Conservation (phyloP, 2,888 invertebrate species). For the Pollenia amentaria region DNA sequence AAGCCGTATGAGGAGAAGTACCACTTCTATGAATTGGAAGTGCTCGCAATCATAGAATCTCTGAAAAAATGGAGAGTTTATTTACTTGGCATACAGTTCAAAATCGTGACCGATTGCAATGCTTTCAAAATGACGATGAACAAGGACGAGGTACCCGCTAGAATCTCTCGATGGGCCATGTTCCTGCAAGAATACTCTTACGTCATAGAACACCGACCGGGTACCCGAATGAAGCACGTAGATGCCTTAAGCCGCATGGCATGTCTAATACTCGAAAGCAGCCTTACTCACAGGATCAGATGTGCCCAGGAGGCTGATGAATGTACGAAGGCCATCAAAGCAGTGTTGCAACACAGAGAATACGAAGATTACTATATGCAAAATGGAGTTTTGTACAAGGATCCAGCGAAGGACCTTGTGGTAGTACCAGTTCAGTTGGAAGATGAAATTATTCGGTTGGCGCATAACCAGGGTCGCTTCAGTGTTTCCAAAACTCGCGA, state of each 20-base stretch:
- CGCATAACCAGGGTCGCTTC: constrained; percentile 31
- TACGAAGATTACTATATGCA: constrained; percentile 62
- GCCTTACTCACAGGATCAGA: constrained; percentile 40
- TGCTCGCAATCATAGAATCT: constrained; percentile 79
- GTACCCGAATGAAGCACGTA: constrained; percentile 63
- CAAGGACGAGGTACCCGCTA: constrained; percentile 77
- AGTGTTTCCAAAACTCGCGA: background rate
- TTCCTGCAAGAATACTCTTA: constrained; percentile 74
- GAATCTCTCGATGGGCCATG: constrained; percentile 76
- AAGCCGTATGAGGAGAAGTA: constrained; percentile 77
- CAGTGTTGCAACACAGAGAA: constrained; percentile 1
- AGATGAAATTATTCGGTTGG: background rate
- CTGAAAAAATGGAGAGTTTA: constrained; percentile 80
- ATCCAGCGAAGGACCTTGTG: constrained; percentile 14
- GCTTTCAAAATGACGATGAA: constrained; percentile 79
- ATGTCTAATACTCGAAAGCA: constrained; percentile 41
- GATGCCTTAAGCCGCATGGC: constrained; percentile 61
- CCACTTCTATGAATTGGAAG: constrained; percentile 82
- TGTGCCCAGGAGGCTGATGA: constrained; percentile 36
- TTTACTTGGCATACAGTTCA: constrained; percentile 77
- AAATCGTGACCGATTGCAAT: constrained; percentile 80
- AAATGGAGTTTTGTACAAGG: constrained; percentile 53
- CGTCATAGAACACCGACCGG: constrained; percentile 73
- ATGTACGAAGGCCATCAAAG: constrained; percentile 48
- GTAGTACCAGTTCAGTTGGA: constrained; percentile 38